Conservation (phyloP, 2,888 invertebrate genomes). For the Pammene fasciana region DNA sequence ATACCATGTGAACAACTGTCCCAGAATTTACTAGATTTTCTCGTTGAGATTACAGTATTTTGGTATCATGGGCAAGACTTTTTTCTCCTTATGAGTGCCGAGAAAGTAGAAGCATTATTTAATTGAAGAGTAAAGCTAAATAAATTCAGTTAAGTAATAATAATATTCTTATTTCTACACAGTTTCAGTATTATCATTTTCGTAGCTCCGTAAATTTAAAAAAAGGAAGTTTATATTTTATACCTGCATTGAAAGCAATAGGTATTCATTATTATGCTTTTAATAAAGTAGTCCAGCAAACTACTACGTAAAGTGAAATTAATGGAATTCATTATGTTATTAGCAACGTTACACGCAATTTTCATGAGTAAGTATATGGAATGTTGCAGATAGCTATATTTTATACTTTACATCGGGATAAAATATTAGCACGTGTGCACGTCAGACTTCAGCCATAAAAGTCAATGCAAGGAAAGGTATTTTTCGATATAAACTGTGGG, state of each 20-base stretch:
- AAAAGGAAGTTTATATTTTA: not conserved
- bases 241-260: slow-evolving; percentile 3
- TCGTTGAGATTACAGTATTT: no score
- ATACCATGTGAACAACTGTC: no score
- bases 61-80: no score
- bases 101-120: no score
- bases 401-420: not conserved
- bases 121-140: no score
- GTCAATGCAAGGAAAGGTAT: not conserved
- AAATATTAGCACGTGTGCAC: not conserved
- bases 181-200: no score
- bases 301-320: slow-evolving; percentile 38
- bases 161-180: no score
- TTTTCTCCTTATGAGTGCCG: no score
- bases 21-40: no score
- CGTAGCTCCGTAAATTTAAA: no score
- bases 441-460: slow-evolving; percentile 2
- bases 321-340: slow-evolving; percentile 41
- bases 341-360: slow-evolving; percentile 38
- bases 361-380: slow-evolving; percentile 16
- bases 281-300: slow-evolving; percentile 33
- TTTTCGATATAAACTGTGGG: not conserved
- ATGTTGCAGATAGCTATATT: not conserved
- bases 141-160: no score
- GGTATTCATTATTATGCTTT: slow-evolving; percentile 30